phyloP scores from a whole-genome alignment of 2,113 vertebrate genomes.

The Prionailurus viverrinus region DNA sequence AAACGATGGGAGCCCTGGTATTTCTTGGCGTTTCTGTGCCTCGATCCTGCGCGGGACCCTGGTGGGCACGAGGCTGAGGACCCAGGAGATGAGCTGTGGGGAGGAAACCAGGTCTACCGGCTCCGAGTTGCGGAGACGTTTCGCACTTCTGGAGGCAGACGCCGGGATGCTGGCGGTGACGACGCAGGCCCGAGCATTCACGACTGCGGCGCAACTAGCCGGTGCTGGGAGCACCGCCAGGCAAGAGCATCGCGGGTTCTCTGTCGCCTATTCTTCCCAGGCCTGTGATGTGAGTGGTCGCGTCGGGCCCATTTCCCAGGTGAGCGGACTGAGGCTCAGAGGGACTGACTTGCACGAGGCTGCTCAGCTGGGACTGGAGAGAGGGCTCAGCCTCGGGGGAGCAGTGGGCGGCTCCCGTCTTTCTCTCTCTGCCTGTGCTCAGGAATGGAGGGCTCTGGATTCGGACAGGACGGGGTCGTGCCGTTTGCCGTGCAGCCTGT shows the following conservation, averaged over 20 bases:
- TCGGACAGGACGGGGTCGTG: not conserved
- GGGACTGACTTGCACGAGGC: not conserved
- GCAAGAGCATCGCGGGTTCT: accelerated
- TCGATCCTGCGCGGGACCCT: accelerated
- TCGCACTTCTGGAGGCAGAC: not conserved
- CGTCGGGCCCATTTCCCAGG: not conserved
- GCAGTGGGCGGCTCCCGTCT: accelerated
- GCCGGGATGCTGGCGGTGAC: not conserved
- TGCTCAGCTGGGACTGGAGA: not conserved
- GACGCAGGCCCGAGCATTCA: not conserved
- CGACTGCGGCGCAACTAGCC: not conserved
- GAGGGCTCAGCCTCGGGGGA: not conserved
- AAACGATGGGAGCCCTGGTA: accelerated
- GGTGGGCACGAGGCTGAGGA: not conserved
- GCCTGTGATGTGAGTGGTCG: not conserved
- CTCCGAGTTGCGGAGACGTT: accelerated
- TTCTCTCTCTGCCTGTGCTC: not conserved
- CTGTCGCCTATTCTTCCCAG: not conserved
- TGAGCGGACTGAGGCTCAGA: not conserved
- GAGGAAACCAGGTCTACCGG: accelerated
- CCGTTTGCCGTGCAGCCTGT: accelerated
- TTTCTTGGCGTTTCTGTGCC: accelerated
- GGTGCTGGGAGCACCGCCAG: not conserved
- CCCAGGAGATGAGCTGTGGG: accelerated
- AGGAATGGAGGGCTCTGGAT: accelerated